phyloP scores from a whole-genome alignment of 2,888 invertebrate genomes.

The Acanthopleura granulata region DNA sequence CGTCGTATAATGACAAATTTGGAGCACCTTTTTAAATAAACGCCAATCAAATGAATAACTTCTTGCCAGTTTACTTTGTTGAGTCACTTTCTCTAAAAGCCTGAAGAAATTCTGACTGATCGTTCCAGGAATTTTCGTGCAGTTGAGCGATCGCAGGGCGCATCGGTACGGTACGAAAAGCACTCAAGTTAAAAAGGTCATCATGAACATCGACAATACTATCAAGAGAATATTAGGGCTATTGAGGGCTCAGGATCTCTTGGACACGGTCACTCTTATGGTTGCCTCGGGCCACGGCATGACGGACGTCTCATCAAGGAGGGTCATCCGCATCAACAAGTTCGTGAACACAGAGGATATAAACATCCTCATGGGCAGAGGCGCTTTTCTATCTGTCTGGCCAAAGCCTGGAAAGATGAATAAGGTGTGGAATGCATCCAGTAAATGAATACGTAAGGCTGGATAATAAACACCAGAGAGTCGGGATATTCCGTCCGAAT shows the following conservation, averaged over 20 bases:
- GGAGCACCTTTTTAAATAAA: too few species aligned
- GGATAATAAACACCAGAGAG: too few species aligned
- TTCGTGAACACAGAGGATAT: not conserved
- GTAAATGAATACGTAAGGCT: too few species aligned
- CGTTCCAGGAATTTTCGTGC: slow-evolving; percentile 22
- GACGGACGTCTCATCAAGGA: slow-evolving; percentile 15
- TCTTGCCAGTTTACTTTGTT: too few species aligned
- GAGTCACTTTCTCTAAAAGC: too few species aligned
- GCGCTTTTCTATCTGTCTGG: slow-evolving; percentile 20
- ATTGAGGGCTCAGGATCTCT: slow-evolving; percentile 16
- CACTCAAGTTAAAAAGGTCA: not conserved
- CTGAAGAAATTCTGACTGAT: too few species aligned
- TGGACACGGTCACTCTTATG: slow-evolving; percentile 25
- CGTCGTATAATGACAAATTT: too few species aligned
- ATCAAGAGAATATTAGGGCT: slow-evolving; percentile 14
- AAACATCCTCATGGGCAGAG: not conserved
- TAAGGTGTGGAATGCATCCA: too few species aligned
- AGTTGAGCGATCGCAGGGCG: slow-evolving; percentile 19
- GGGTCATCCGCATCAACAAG: not conserved
- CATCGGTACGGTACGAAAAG: slow-evolving; percentile 22
- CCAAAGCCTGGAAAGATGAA: not conserved
- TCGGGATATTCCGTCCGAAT: too few species aligned
- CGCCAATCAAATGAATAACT: too few species aligned
- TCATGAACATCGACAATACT: slow-evolving; percentile 6
- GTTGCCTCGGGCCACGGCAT: slow-evolving; percentile 29